phyloP scores from a whole-genome alignment of 2,113 vertebrate species.

The Pachypanchax playfairii region DNA sequence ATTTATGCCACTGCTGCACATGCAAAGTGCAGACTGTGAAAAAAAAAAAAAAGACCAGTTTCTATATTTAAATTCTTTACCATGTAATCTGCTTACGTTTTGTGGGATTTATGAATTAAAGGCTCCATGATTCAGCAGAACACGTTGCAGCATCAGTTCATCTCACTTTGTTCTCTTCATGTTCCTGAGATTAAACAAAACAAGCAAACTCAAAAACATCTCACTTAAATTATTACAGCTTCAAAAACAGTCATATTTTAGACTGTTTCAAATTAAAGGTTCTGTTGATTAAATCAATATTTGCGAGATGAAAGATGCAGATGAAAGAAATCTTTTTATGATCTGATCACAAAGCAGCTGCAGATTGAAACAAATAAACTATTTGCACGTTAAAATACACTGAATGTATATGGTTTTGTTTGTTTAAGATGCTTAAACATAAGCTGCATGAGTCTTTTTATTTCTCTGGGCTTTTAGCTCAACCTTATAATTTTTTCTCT shows the following conservation, averaged over 20 bases:
- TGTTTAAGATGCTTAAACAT: neutral
- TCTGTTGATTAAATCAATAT: neutral
- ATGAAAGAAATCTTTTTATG: no score
- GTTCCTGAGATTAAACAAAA: neutral
- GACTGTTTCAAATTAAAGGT: no score
- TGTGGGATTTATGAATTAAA: neutral
- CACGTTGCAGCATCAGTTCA: neutral
- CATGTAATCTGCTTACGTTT: neutral
- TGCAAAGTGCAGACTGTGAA: neutral
- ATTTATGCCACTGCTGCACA: constrained; percentile 12
- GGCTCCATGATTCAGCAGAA: neutral
- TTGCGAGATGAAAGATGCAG: no score
- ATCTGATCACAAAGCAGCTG: neutral
- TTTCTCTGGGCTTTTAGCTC: neutral
- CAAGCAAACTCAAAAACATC: constrained; percentile 1
- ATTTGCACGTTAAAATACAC: neutral
- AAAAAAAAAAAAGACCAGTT: neutral
- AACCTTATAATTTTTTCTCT: neutral
- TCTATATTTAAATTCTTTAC: neutral
- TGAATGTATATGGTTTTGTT: neutral
- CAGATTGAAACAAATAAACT: neutral
- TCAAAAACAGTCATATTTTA: no score
- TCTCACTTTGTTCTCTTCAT: neutral
- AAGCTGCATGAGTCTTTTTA: neutral
- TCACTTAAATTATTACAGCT: no score